Evolutionary conservation across 2,797 vertebrate species (phyloP).

Genomic region (Anniella stebbinsi): DNA sequence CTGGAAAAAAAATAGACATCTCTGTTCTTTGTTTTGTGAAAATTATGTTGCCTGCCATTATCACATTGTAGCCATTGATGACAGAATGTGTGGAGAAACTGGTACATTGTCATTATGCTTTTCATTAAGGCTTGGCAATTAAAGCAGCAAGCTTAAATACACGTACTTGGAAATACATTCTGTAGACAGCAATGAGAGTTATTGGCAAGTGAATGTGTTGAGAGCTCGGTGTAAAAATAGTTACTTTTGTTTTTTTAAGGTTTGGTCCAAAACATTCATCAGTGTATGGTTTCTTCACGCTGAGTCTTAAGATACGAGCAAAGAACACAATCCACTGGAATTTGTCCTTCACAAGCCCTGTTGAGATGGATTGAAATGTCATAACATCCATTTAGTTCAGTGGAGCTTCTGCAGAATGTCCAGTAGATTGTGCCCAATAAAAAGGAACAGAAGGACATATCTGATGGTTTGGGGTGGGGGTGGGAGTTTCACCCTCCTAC

Average conservation of each 20-base stretch:
- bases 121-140: background rate
- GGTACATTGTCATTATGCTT: constrained; percentile 36
- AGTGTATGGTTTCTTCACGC: background rate
- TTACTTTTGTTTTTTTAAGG: background rate
- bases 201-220: background rate
- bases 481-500: background rate
- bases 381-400: background rate
- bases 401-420: background rate
- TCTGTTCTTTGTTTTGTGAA: background rate
- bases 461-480: background rate
- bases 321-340: background rate
- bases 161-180: background rate
- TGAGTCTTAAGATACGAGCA: background rate
- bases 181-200: background rate
- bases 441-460: too few relatives aligned
- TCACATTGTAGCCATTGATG: constrained; percentile 15
- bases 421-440: background rate
- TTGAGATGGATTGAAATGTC: background rate
- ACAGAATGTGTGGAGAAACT: constrained; percentile 56
- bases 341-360: background rate
- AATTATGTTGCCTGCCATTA: constrained; percentile 16
- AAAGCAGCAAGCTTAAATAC: background rate
- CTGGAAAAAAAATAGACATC: background rate
- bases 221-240: background rate
- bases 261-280: background rate